A percentile compares a stretch with the other conserved stretches of the same genome.
Conservation (phyloP, 2,113 vertebrate genomes). For the Spheniscus mendiculus region DNA sequence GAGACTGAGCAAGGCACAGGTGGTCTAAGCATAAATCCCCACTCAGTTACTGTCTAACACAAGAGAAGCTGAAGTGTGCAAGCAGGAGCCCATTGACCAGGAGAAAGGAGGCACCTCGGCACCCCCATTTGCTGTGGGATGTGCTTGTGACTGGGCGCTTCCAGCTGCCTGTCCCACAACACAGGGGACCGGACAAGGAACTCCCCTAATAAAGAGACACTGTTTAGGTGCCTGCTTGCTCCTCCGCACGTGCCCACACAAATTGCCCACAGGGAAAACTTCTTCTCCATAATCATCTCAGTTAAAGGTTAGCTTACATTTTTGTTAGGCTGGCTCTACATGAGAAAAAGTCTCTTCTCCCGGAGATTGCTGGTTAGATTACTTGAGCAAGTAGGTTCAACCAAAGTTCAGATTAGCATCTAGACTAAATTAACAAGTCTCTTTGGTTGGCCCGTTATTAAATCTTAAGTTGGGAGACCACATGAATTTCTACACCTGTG, state of each 20-base stretch:
- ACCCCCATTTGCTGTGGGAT: not conserved
- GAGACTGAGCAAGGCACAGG: not conserved
- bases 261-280: not conserved
- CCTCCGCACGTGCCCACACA: not conserved
- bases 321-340: not conserved
- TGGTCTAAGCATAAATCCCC: not conserved
- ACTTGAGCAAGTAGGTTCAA: not conserved
- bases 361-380: not conserved
- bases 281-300: not conserved
- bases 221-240: not conserved
- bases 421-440: not conserved
- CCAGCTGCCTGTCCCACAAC: not conserved
- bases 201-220: not conserved
- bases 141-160: not conserved
- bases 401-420: slow-evolving; percentile 37
- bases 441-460: not conserved
- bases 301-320: not conserved
- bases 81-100: not conserved
- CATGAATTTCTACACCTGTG: not conserved
- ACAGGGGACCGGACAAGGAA: not conserved
- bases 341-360: not conserved
- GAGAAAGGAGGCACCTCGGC: not conserved
- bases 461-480: not conserved
- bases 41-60: not conserved
- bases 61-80: not conserved